Evolutionary conservation across 2,113 vertebrate species (phyloP), one percentile per base, ranked within the genome.

Genomic region (Grallaria varia): DNA sequence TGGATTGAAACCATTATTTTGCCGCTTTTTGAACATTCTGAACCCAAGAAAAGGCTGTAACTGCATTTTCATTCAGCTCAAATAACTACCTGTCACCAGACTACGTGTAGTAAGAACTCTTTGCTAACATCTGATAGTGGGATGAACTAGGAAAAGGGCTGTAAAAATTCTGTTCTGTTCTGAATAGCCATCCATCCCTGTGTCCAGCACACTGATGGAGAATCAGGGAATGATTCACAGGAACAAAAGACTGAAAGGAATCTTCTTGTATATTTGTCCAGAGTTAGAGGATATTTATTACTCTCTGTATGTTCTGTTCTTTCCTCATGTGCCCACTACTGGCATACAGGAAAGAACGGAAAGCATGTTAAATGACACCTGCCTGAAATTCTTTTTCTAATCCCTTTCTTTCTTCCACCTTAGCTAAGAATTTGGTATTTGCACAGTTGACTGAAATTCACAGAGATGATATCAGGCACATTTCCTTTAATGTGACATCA

Each of bases 371-470:
- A 92, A 78, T 55, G 66, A 86, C 50, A 84, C 7, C 33, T 68
- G 49, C 25, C 53, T 89, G 49, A 82, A 84, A 79, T 94, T 95
- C 56, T 72, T 92, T 45, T 13, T 75, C 47, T 89, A 91, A 87
- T 87, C 40, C 42, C 35, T 81, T 92, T 81, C 49, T 91, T 85
- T 78, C 50, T 95, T 75, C 45, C 80, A 45, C 40, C 40, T 96
- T 68, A 87, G n/a, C 45, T 56, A 93, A 91, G 84, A 92, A 92
- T 82, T 84, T 56, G 47, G 18, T 87, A 84, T 91, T 95, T 94
- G 40, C 10, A 62, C 5, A 76, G 66, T 16, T 89, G 86, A 91
- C 71, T 89, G 11, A 89, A 91, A 18, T 24, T 91, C 62, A 84
- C 47, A 86, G n/a, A 74, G 62, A 85, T 45, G 6, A 22, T 59